These are phyloP conservation scores for Tolypeutes matacus DNA, from an alignment of 2,797 vertebrate genomes.

Conservation along the genomic window DNA sequence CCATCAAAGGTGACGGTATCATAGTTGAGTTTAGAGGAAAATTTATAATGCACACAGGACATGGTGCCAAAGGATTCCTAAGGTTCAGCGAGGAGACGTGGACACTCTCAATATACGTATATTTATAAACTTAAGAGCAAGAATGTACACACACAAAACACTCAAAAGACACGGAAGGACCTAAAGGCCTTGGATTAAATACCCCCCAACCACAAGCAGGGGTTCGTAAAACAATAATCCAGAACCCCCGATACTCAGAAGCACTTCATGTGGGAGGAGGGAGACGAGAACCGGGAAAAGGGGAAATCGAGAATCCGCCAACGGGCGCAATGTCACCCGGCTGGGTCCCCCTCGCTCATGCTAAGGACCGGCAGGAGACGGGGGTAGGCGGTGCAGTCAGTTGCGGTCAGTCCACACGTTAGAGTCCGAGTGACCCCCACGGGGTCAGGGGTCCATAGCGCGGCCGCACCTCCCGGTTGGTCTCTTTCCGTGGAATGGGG, in stretches of 20 bases:
- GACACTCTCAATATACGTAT: conserved; percentile 83
- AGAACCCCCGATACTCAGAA: conserved; percentile 72
- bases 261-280: conserved; percentile 75
- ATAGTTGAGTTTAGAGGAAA: conserved; percentile 98
- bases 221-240: conserved; percentile 73
- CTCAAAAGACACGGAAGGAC: conserved; percentile 78
- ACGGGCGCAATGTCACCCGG: conserved; percentile 78
- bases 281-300: conserved; percentile 34
- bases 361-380: conserved; percentile 75
- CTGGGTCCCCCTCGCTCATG: conserved; percentile 81
- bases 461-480: conserved; percentile 81
- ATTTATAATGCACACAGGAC: conserved; percentile 98
- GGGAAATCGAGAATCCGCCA: conserved; percentile 75
- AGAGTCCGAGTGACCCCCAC: conserved; percentile 78
- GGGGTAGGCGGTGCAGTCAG: conserved; percentile 77
- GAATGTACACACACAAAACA: conserved; percentile 81
- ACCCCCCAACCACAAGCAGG: conserved; percentile 77
- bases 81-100: conserved; percentile 84
- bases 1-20: conserved; percentile 97
- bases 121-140: conserved; percentile 82
- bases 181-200: conserved; percentile 75
- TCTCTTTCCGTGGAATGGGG: conserved; percentile 78
- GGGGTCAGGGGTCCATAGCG: conserved; percentile 84
- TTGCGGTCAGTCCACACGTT: conserved; percentile 82
- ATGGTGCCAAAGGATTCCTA: conserved; percentile 88